These are phyloP conservation scores for Samia ricini DNA, from an alignment of 1,140 invertebrate species.

Conservation along the genomic window DNA sequence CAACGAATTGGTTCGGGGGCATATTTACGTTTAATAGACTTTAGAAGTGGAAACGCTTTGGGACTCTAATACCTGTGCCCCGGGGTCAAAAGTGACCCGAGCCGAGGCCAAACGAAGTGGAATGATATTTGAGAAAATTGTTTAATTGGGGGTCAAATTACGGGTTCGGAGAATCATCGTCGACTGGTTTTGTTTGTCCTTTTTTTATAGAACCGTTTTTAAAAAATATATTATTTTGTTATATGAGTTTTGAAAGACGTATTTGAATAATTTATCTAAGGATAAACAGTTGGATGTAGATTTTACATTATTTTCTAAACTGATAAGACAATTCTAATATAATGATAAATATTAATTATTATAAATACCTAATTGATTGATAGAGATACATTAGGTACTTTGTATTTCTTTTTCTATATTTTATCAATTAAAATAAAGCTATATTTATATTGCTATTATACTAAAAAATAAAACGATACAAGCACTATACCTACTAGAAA, in stretches of 20 bases:
- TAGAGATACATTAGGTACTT: too few species aligned
- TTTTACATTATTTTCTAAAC: too few species aligned
- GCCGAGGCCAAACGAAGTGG: constrained; percentile 43
- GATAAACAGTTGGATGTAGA: too few species aligned
- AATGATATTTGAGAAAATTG: constrained; percentile 73
- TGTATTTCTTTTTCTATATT: too few species aligned
- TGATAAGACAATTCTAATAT: too few species aligned
- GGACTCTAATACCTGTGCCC: constrained; percentile 61
- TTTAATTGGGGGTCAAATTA: constrained; percentile 73
- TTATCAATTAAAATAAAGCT: too few species aligned
- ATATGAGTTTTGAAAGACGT: not conserved
- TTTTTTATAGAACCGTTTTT: constrained; percentile 20
- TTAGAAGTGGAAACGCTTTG: constrained; percentile 58
- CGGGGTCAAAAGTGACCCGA: constrained; percentile 59
- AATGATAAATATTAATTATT: too few species aligned
- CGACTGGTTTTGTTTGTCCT: constrained; percentile 18
- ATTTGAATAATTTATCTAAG: too few species aligned
- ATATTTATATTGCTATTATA: too few species aligned
- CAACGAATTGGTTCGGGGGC: constrained; percentile 65
- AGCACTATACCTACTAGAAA: too few species aligned
- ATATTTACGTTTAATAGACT: constrained; percentile 72
- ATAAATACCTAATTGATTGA: too few species aligned
- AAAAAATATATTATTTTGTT: not conserved
- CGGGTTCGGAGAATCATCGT: constrained; percentile 28
- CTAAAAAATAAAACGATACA: too few species aligned